These are phyloP conservation scores for Drosophila peninsularis DNA, from an alignment of 2,888 invertebrate genomes.

Conservation along the genomic window DNA sequence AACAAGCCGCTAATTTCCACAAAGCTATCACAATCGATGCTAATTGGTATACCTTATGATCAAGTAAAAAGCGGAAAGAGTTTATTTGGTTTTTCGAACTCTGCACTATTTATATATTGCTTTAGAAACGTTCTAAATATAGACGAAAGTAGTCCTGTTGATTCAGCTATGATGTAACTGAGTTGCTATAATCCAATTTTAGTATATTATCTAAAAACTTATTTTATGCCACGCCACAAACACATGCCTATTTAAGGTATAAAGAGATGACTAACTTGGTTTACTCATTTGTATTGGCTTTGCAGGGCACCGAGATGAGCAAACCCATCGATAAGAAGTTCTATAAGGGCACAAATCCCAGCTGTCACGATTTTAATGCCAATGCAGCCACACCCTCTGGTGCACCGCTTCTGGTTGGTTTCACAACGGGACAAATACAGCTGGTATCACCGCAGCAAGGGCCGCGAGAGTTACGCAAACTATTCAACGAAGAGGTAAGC, in stretches of 20 bases:
- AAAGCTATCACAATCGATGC: conserved; percentile 36
- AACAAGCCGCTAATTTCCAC: conserved; percentile 69
- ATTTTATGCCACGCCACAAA: not conserved
- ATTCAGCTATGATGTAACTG: not conserved
- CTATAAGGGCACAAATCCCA: conserved; percentile 99
- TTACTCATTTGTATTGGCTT: conserved; percentile 21
- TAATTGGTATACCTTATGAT: conserved; percentile 47
- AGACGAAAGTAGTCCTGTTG: not conserved
- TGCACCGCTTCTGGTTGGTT: conserved; percentile 96
- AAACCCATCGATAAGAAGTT: conserved; percentile 99
- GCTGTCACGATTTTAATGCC: conserved; percentile 98
- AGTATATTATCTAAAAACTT: not conserved
- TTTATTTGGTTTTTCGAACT: not conserved
- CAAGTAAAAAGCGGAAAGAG: not conserved
- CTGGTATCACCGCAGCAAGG: conserved; percentile 99
- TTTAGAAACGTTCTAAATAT: not conserved
- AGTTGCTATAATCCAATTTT: not conserved
- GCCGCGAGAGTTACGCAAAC: conserved; percentile 97
- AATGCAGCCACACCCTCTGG: conserved; percentile 92
- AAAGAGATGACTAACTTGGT: conserved; percentile 19
- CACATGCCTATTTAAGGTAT: not conserved
- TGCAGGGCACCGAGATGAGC: conserved; percentile 95
- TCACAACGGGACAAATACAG: conserved; percentile 99
- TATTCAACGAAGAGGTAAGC: conserved; percentile 98
- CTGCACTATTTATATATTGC: conserved; percentile 1